Evolutionary conservation across 2,797 vertebrate species (phyloP).

Genomic region (Smutsia gigantea): DNA sequence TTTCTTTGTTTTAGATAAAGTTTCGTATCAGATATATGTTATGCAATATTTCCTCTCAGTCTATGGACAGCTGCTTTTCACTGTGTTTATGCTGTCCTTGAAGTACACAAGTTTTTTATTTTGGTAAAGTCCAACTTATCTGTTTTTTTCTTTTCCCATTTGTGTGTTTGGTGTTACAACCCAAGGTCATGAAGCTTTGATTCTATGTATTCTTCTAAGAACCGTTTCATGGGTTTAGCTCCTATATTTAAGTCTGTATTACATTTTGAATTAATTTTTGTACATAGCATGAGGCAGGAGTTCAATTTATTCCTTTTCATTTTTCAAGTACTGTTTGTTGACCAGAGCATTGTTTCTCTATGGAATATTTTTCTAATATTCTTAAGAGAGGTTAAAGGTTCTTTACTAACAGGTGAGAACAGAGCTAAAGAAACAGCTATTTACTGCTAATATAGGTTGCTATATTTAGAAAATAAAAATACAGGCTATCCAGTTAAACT

Average conservation of each 20-base stretch:
- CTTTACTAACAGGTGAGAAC: neutral
- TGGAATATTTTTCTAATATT: neutral
- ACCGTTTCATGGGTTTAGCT: neutral
- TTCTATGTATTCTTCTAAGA: neutral
- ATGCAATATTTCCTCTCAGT: neutral
- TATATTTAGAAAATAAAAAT: conserved; percentile 30
- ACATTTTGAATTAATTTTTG: neutral
- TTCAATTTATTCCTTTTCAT: neutral
- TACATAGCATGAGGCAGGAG: neutral
- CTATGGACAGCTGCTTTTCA: neutral
- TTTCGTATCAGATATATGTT: neutral
- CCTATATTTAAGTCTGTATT: neutral
- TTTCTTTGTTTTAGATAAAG: neutral
- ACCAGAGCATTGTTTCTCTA: neutral
- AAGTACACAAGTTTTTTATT: too few species aligned
- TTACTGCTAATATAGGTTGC: neutral
- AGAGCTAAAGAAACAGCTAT: neutral
- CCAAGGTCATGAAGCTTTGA: neutral
- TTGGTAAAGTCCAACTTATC: neutral
- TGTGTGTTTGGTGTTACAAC: neutral
- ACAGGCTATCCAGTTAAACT: neutral
- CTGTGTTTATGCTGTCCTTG: neutral
- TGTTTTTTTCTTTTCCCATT: neutral
- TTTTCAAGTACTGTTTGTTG: neutral
- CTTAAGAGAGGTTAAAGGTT: conserved; percentile 26